Evolutionary conservation across 1,140 invertebrate genomes (phyloP).

Genomic region (Drosophila micromelanica): DNA sequence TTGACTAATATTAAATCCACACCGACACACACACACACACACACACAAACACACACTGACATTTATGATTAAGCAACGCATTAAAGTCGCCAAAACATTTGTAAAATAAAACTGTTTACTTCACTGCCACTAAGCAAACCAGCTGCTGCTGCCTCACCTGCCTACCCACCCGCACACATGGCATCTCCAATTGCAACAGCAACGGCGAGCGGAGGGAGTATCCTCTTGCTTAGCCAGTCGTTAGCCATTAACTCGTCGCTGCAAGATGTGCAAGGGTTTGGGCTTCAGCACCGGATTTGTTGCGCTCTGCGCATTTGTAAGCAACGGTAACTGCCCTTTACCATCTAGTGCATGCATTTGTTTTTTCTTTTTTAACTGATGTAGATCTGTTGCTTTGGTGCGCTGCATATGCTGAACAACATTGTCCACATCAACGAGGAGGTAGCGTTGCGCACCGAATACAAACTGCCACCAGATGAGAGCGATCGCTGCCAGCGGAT

Average conservation of each 20-base stretch:
- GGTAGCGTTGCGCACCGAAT: neutral
- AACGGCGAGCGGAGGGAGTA: neutral
- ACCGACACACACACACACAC: slow-evolving; percentile 8
- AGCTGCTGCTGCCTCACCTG: slow-evolving; percentile 29
- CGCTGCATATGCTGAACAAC: slow-evolving; percentile 54
- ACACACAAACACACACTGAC: slow-evolving; percentile 10
- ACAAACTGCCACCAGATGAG: neutral
- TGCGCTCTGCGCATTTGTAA: slow-evolving; percentile 53
- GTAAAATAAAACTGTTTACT: slow-evolving; percentile 76
- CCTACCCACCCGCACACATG: neutral
- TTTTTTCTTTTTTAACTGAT: no score
- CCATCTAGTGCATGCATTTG: neutral
- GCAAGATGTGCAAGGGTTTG: slow-evolving; percentile 52
- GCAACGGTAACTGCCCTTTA: neutral
- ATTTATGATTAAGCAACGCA: slow-evolving; percentile 70
- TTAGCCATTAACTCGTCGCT: slow-evolving; percentile 5
- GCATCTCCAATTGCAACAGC: slow-evolving; percentile 42
- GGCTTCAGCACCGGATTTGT: slow-evolving; percentile 44
- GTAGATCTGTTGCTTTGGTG: slow-evolving; percentile 56
- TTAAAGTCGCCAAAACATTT: slow-evolving; percentile 74
- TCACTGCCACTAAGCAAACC: slow-evolving; percentile 27
- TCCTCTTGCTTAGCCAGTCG: slow-evolving; percentile 31
- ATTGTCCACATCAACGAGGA: slow-evolving; percentile 45
- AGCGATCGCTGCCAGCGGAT: slow-evolving; percentile 26
- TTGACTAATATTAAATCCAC: neutral